These are phyloP conservation scores for Empis livida DNA, from an alignment of 2,888 invertebrate genomes.

Conservation along the genomic window DNA sequence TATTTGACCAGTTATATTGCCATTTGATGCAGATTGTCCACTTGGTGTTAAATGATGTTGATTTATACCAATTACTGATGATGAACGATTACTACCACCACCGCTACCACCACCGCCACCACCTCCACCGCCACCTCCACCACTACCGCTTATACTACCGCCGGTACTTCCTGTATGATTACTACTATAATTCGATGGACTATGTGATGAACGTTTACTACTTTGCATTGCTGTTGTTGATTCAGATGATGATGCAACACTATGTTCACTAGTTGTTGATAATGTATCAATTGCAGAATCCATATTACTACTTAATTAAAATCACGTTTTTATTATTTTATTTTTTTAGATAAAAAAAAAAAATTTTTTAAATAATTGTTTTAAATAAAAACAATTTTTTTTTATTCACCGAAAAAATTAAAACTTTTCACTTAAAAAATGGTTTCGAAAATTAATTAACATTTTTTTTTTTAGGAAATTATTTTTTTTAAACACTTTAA, in stretches of 20 bases:
- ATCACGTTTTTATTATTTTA: not conserved
- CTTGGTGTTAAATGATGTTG: not conserved
- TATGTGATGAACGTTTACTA: constrained; percentile 20
- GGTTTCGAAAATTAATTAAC: too few species aligned
- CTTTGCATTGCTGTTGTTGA: constrained; percentile 15
- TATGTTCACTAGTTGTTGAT: constrained; percentile 42
- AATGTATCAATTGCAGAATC: constrained; percentile 45
- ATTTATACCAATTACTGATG: not conserved
- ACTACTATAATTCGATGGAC: constrained; percentile 29
- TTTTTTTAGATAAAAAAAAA: not conserved
- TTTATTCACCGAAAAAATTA: too few species aligned
- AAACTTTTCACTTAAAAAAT: too few species aligned
- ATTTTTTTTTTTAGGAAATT: not conserved
- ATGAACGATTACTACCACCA: not conserved
- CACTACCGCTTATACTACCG: constrained; percentile 14
- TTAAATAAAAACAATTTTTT: too few species aligned
- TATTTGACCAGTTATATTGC: not conserved
- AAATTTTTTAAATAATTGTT: too few species aligned
- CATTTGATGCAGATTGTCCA: not conserved
- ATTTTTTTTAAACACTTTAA: too few species aligned
- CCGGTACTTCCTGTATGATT: constrained; percentile 21
- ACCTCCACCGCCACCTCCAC: constrained; percentile 23
- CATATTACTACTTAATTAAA: constrained; percentile 26
- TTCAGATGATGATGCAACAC: constrained; percentile 38
- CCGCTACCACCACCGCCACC: not conserved